Conservation (phyloP, 2,113 vertebrate species). For the Labeo rohita region DNA sequence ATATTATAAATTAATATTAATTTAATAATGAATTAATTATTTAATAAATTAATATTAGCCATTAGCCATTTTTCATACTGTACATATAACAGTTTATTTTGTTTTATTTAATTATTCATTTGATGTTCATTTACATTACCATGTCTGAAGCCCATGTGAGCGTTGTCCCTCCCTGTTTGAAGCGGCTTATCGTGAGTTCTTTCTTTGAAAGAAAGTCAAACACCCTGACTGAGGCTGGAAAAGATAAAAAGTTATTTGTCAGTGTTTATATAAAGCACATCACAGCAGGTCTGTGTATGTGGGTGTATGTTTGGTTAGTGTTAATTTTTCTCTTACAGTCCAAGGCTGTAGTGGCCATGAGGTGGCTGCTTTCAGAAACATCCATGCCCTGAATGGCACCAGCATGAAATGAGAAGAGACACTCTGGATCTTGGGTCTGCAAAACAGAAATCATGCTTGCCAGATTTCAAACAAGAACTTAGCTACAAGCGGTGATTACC, state of each 20-base stretch:
- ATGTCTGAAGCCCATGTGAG: slow-evolving; percentile 83
- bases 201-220: slow-evolving; percentile 87
- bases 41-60: too few species aligned
- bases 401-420: slow-evolving; percentile 86
- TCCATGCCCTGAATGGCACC: slow-evolving; percentile 82
- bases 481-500: too few species aligned
- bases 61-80: neutral
- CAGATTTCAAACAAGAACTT: neutral
- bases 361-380: slow-evolving; percentile 83
- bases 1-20: too few species aligned
- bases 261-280: neutral
- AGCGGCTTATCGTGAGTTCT: slow-evolving; percentile 77
- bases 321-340: slow-evolving; percentile 78
- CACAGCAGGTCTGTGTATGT: neutral
- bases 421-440: slow-evolving; percentile 86
- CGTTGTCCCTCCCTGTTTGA: slow-evolving; percentile 88
- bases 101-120: neutral
- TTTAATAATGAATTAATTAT: too few species aligned
- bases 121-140: slow-evolving; percentile 69
- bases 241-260: slow-evolving; percentile 12
- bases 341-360: slow-evolving; percentile 87
- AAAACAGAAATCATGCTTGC: slow-evolving; percentile 37
- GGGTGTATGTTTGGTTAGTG: slow-evolving; percentile 34
- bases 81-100: neutral
- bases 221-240: slow-evolving; percentile 84